phyloP scores from a whole-genome alignment of 2,113 vertebrate species.

The Lepus timidus region DNA sequence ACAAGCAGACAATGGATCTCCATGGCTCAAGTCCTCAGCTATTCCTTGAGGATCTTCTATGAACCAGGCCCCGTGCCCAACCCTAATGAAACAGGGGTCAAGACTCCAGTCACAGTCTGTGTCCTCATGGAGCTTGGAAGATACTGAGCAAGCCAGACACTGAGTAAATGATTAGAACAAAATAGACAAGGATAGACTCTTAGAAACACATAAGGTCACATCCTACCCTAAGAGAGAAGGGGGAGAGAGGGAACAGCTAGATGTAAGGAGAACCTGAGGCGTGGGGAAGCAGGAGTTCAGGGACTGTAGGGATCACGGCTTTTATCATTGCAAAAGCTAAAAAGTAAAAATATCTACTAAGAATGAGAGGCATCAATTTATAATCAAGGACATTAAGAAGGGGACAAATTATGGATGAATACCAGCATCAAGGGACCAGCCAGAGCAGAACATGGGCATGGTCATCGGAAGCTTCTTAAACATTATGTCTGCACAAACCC shows the following conservation, averaged over 20 bases:
- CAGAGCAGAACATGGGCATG: background rate
- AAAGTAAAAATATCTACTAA: background rate
- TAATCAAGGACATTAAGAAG: background rate
- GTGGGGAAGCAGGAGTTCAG: background rate
- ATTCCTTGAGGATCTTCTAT: background rate
- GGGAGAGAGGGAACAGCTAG: background rate
- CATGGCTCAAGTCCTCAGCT: background rate
- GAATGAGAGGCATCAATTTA: background rate
- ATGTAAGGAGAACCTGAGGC: background rate
- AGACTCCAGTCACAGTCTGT: background rate
- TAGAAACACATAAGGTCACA: background rate
- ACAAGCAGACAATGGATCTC: background rate
- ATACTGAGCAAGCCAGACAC: background rate
- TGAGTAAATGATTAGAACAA: background rate
- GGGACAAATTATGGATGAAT: background rate
- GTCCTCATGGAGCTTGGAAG: background rate
- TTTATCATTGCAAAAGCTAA: background rate
- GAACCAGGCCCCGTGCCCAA: background rate
- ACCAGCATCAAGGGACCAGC: background rate
- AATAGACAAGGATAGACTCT: background rate
- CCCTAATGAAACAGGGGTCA: background rate
- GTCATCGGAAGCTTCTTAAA: background rate
- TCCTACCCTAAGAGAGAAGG: background rate
- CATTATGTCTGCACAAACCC: background rate
- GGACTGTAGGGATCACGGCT: background rate